phyloP scores from a whole-genome alignment of 2,797 vertebrate species.

The Poeciliopsis presidionis region DNA sequence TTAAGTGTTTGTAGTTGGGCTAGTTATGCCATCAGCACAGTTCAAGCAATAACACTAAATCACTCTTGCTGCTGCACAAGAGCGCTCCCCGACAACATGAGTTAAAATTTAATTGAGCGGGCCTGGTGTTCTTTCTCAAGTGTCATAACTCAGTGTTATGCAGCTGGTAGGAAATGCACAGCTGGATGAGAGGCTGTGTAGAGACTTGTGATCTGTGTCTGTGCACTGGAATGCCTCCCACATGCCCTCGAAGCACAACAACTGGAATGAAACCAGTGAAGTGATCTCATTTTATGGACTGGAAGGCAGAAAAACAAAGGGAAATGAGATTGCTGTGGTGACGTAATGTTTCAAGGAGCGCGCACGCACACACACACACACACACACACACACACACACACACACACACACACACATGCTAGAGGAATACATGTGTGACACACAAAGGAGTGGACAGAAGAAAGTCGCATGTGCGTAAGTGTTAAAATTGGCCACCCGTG shows the following conservation, averaged over 20 bases:
- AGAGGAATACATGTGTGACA: not conserved
- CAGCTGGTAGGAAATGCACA: constrained; percentile 66
- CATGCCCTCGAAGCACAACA: constrained; percentile 60
- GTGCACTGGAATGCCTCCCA: constrained; percentile 58
- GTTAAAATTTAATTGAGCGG: constrained; percentile 34
- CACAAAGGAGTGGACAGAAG: constrained; percentile 14
- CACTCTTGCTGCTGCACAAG: constrained; percentile 13
- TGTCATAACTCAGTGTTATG: constrained; percentile 41
- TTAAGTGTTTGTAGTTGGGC: constrained; percentile 16
- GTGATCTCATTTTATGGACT: constrained; percentile 64
- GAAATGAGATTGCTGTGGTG: constrained; percentile 29
- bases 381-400: not conserved
- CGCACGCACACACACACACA: not conserved
- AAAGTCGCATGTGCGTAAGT: constrained; percentile 2
- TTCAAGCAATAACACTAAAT: constrained; percentile 17
- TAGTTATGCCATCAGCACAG: constrained; percentile 11
- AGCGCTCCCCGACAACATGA: not conserved
- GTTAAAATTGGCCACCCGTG: not conserved
- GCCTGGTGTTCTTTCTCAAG: constrained; percentile 42
- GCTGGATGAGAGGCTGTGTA: constrained; percentile 43
- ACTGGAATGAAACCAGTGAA: constrained; percentile 59
- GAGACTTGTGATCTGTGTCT: constrained; percentile 42
- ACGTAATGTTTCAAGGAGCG: constrained; percentile 34
- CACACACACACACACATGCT: not conserved
- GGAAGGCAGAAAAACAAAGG: constrained; percentile 47